These are phyloP conservation scores for Nephrotoma flavescens DNA, from an alignment of 2,888 invertebrate genomes.

Conservation along the genomic window DNA sequence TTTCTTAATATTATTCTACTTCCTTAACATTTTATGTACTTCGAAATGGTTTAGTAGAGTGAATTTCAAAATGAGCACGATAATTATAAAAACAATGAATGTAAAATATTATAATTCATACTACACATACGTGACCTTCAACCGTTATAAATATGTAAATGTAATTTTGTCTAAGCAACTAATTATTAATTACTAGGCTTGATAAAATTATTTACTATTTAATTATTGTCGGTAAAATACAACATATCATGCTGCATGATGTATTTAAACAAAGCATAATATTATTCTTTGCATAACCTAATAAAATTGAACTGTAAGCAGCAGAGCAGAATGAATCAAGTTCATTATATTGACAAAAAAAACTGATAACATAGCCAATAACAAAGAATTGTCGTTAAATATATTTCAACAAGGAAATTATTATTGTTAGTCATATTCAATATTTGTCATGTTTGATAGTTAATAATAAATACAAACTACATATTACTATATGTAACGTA, in stretches of 20 bases:
- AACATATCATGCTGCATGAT: neutral
- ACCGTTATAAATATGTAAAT: neutral
- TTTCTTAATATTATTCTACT: too few species aligned
- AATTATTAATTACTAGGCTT: neutral
- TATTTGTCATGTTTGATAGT: neutral
- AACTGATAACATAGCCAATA: neutral
- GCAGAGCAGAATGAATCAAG: neutral
- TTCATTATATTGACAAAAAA: neutral
- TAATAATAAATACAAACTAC: too few species aligned
- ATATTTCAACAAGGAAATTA: neutral
- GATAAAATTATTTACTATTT: neutral
- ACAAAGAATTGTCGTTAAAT: neutral
- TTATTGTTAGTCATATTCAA: neutral
- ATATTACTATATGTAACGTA: too few species aligned
- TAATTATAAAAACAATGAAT: too few species aligned
- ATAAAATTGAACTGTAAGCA: neutral
- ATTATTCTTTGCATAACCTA: neutral
- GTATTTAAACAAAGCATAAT: too few species aligned
- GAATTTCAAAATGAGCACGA: too few species aligned
- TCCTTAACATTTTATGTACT: too few species aligned
- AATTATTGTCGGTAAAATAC: neutral
- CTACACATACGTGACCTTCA: neutral
- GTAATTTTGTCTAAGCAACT: neutral
- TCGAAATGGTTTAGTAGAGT: too few species aligned
- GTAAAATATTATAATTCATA: too few species aligned